Evolutionary conservation across 1,140 invertebrate species (phyloP).

Genomic region (Acyrthosiphon pisum): DNA sequence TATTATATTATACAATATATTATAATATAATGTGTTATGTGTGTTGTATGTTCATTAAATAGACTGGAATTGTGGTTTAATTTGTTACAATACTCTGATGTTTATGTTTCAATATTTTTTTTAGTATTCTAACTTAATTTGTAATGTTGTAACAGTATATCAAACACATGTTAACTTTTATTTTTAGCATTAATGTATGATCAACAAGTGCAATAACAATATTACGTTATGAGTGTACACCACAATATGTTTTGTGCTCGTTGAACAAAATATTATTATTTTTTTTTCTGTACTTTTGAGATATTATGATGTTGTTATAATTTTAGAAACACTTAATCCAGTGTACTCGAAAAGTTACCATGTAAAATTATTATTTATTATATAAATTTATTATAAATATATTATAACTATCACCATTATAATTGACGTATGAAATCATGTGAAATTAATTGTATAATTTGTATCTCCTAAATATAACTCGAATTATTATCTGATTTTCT

Average conservation of each 20-base stretch:
- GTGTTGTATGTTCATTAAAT: neutral
- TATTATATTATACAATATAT: neutral
- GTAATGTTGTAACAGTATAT: neutral
- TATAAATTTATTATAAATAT: neutral
- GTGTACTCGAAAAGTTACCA: neutral
- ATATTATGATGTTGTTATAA: neutral
- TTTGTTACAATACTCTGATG: neutral
- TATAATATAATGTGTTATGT: neutral
- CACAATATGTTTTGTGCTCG: neutral
- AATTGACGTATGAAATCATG: neutral
- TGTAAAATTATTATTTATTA: neutral
- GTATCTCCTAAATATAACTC: too few species aligned
- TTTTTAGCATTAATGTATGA: neutral
- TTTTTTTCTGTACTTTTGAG: neutral
- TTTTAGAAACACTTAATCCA: neutral
- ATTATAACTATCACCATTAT: neutral
- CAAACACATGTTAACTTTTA: neutral
- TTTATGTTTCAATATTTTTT: neutral
- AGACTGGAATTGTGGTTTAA: neutral
- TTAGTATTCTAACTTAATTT: neutral
- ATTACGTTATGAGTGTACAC: neutral
- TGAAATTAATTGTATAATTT: neutral
- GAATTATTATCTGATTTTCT: too few species aligned
- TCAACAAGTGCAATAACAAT: neutral
- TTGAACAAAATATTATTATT: neutral